These are phyloP conservation scores for Myotis findleyi DNA, from an alignment of 2,797 vertebrate species.

Conservation along the genomic window DNA sequence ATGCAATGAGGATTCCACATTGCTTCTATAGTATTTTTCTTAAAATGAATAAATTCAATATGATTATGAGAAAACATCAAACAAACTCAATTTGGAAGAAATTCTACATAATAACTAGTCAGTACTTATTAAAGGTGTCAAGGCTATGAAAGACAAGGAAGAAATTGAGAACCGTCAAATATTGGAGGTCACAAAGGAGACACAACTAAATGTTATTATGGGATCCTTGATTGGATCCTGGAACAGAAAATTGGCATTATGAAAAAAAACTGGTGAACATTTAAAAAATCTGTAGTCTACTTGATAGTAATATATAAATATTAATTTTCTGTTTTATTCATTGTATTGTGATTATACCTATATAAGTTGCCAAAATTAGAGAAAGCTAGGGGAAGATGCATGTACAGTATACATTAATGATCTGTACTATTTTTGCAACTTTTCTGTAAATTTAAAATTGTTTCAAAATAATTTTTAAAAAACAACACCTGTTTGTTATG, in stretches of 20 bases:
- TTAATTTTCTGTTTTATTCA: slow-evolving; percentile 4
- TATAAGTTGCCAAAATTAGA: slow-evolving; percentile 24
- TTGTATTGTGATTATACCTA: neutral
- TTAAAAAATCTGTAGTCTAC: neutral
- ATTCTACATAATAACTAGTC: neutral
- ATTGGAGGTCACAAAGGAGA: neutral
- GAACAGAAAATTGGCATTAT: neutral
- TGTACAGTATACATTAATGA: neutral
- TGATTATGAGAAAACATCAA: neutral
- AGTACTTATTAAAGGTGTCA: neutral
- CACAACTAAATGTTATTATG: neutral
- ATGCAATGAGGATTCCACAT: neutral
- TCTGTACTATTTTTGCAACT: neutral
- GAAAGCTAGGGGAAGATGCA: neutral
- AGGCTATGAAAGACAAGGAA: neutral
- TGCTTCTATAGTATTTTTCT: neutral
- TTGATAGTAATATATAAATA: neutral
- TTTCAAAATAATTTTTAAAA: slow-evolving; percentile 6
- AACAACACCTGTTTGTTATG: neutral
- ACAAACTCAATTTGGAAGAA: neutral
- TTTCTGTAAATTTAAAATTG: slow-evolving; percentile 52
- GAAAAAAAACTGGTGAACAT: neutral
- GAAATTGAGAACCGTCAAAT: neutral
- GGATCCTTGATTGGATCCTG: neutral
- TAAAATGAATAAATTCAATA: slow-evolving; percentile 3